Evolutionary conservation across 2,888 invertebrate genomes (phyloP), one percentile per base, ranked within the genome.

Genomic region (Cheilosia urbana): DNA sequence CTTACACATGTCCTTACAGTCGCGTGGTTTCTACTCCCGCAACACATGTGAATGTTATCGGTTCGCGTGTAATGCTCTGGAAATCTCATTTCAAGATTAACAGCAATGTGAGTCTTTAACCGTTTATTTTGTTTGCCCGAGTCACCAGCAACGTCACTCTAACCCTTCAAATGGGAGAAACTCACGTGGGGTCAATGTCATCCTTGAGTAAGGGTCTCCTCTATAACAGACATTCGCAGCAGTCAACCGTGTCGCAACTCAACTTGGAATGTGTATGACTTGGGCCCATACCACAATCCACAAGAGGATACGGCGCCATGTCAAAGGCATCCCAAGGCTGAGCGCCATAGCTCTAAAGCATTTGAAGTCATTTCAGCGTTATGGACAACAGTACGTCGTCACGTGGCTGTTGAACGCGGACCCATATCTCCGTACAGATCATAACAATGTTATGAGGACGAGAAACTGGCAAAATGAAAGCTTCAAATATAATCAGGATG

Each of bases 401-500:
- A 49, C 62, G 57, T 76, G 62, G 69, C 34, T 45, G 40, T 63
- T 34, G 58, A 76, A 68, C 55, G 37, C 47, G 42, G 42, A 19
- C 37, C 13, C 4, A 37, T 27, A 17, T 42, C 40, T 11, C 30
- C 49, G 21, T 24, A 27, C 45, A 13, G 47, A 57, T 77, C 53
- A 57, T 72, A 7, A 34, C 60, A 45, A 53, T 69, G 58, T 69
- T 55, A 55, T 57, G 69, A 72, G 62, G 34, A 66, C 49, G 13
- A 37, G n/a, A 34, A 63, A 51, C 69, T 42, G 11, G 24, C 63
- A 9, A 69, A 75, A 49, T 57, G 24, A 19, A 27, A n/a, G 17
- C 21, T 37, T 40, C 40, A 75, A 55, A 55, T 45, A 30, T 57
- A 82, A 77, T 77, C 60, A 77, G 21, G 13, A 82, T 47, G 65